Evolutionary conservation across 1,140 invertebrate species (phyloP), one percentile per base, ranked within the genome.

Genomic region (Apis laboriosa): DNA sequence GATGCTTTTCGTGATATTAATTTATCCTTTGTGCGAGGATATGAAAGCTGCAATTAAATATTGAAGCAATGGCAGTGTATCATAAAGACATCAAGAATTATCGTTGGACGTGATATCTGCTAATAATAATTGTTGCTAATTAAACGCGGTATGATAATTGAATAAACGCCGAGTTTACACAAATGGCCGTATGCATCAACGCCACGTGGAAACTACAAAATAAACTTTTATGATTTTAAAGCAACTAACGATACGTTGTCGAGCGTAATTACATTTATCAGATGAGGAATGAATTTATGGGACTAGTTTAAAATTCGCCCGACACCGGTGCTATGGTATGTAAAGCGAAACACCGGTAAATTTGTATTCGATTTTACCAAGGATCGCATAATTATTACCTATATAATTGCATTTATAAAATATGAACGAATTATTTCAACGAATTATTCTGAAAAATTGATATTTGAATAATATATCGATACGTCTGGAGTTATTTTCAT

Each of bases 161-260:
- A 81, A 81, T 67, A 67, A 77, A 56, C 72, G 60, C 8, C 63
- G n/a, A 24, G 73, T 68, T 68, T 77, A 55, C 79, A 60, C 79
- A 76, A 17, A 3, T 12, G 51, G 19, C 19, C 24, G 43, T 51
- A 55, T 24, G 64, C 43, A 68, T 81, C 77, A 81, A 77, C 80
- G 80, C 43, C 64, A 24, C 21, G 49, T 28, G 43, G 8, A 81
- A 43, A 81, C 79, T 81, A 76, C 53, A 67, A 75, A 81, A 67
- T 63, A 81, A 34, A 81, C 79, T 66, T 75, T 81, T 76, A 81
- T 75, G 55, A 67, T 81, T 81, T 81, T 61, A 51, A 75, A 73
- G 66, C 73, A 77, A 76, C 80, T 76, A 68, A 68, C 73, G 80
- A 81, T 81, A 81, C 72, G 55, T 81, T 76, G 73, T 76, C 63